These are phyloP conservation scores for Cerastoderma edule DNA, from an alignment of 2,888 invertebrate genomes.

Conservation along the genomic window DNA sequence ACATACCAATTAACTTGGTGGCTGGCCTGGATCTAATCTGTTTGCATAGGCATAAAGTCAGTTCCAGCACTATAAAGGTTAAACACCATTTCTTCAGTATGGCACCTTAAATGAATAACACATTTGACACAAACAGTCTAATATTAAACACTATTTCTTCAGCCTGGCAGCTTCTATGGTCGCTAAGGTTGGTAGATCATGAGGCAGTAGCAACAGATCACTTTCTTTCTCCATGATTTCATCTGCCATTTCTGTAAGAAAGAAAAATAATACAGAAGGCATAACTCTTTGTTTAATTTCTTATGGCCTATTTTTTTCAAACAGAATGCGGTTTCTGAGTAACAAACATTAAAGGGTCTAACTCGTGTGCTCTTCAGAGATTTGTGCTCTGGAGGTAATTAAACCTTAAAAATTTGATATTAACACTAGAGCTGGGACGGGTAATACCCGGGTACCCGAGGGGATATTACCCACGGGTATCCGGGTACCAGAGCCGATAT, in stretches of 20 bases:
- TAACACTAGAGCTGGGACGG: not conserved
- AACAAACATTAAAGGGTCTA: not conserved
- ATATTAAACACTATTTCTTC: slow-evolving; percentile 15
- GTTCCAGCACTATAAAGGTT: no score
- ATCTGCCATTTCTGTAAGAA: slow-evolving; percentile 89
- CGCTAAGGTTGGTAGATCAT: slow-evolving; percentile 87
- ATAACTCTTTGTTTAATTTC: not conserved
- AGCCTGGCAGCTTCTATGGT: slow-evolving; percentile 50
- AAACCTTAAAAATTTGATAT: not conserved
- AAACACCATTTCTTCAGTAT: no score
- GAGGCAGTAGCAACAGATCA: slow-evolving; percentile 89
- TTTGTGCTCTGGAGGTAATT: not conserved
- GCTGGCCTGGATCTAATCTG: no score
- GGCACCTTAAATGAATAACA: no score
- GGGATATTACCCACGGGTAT: no score
- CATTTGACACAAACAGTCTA: no score
- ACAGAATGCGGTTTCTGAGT: not conserved
- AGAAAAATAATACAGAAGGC: not conserved
- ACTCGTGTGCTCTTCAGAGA: not conserved
- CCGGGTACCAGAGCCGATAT: no score
- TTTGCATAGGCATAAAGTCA: no score
- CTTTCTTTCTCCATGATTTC: slow-evolving; percentile 91
- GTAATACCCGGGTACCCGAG: no score
- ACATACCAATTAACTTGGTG: no score
- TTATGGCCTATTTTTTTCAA: not conserved